Evolutionary conservation across 2,888 invertebrate species (phyloP).

Genomic region (Smittia aterrima): DNA sequence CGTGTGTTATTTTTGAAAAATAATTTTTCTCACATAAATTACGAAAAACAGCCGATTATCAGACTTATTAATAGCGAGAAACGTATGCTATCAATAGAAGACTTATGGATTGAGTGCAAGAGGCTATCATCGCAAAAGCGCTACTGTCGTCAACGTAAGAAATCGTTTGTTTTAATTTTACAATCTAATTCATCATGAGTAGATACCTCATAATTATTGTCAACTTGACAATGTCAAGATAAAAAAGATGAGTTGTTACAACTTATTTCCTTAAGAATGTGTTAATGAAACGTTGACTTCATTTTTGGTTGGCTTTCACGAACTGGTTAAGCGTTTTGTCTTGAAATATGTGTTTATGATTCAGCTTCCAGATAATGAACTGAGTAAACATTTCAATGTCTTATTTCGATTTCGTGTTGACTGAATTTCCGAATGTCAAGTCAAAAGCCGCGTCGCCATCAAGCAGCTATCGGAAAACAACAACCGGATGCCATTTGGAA

Average conservation of each 20-base stretch:
- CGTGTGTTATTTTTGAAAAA: neutral
- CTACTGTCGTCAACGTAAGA: too few species aligned
- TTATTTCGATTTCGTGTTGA: neutral
- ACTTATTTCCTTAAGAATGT: too few species aligned
- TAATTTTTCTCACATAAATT: constrained; percentile 11
- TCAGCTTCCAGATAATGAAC: neutral
- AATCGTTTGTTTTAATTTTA: too few species aligned
- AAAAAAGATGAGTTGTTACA: too few species aligned
- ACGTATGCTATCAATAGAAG: neutral
- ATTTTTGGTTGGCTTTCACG: too few species aligned
- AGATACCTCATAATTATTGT: too few species aligned
- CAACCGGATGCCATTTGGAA: constrained; percentile 29
- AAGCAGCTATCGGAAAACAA: neutral
- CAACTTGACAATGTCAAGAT: too few species aligned
- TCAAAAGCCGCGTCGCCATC: neutral
- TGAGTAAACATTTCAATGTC: neutral
- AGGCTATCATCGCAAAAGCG: constrained; percentile 10
- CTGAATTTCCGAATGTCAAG: neutral
- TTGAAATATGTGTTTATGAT: neutral
- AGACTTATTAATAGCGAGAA: neutral
- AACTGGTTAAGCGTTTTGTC: neutral
- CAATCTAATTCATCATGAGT: too few species aligned
- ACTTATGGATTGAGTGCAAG: neutral
- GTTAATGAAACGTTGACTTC: neutral
- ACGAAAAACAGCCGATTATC: neutral